phyloP scores from a whole-genome alignment of 2,797 vertebrate genomes.

The Pantherophis alleghaniensis region DNA sequence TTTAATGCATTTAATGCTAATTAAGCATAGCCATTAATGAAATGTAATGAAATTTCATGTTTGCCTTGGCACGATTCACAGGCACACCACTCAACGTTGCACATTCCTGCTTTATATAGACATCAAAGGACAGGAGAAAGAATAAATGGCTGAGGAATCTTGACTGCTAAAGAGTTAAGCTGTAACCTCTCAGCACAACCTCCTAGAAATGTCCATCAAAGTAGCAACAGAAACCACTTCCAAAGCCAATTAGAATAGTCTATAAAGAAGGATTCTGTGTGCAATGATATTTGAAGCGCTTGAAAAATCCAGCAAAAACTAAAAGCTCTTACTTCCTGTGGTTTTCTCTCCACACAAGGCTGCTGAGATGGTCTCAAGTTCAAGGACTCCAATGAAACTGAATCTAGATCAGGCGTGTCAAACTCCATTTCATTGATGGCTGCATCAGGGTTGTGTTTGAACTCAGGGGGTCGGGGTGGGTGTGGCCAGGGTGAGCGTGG shows the following conservation, averaged over 20 bases:
- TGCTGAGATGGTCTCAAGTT: not conserved
- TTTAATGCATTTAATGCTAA: not conserved
- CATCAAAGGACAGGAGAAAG: not conserved
- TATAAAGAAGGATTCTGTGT: not conserved
- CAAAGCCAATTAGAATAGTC: not conserved
- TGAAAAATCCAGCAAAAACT: not conserved
- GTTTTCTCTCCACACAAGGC: not conserved
- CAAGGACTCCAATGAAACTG: not conserved
- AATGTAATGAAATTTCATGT: not conserved
- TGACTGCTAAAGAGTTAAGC: not conserved
- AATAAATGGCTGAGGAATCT: not conserved
- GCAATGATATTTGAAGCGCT: not conserved
- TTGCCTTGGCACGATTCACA: not conserved
- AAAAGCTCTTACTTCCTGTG: not conserved
- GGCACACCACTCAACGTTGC: not conserved
- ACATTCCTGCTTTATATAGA: not conserved
- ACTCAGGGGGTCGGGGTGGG: too few relatives aligned
- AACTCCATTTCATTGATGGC: too few relatives aligned
- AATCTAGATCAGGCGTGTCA: not conserved
- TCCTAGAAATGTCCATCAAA: not conserved
- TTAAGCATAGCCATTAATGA: not conserved
- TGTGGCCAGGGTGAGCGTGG: too few relatives aligned
- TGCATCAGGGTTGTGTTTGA: too few relatives aligned
- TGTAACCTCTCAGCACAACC: not conserved
- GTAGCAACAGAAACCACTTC: not conserved